Conservation (phyloP, 2,888 invertebrate species). For the Lacanobia wlatinum region DNA sequence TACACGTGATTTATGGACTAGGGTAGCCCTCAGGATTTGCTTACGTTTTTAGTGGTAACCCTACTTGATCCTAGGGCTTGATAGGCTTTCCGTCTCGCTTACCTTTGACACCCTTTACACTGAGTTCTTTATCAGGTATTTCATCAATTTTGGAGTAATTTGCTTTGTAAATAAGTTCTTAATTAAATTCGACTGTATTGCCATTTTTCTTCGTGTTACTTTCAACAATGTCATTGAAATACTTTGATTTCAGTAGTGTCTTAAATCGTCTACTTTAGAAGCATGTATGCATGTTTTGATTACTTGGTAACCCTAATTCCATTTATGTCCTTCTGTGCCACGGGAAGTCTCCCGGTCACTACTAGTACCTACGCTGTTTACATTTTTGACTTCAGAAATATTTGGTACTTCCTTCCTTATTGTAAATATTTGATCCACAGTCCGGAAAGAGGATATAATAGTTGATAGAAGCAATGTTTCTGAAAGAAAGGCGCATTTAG, state of each 20-base stretch:
- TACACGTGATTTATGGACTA: slow-evolving; percentile 66
- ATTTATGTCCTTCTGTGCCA: slow-evolving; percentile 38
- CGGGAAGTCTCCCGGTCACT: slow-evolving; percentile 58
- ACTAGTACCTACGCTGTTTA: slow-evolving; percentile 55
- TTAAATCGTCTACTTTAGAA: neutral
- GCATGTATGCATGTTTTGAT: neutral
- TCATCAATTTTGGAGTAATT: neutral
- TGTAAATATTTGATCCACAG: slow-evolving; percentile 55
- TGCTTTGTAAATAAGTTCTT: neutral
- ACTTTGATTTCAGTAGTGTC: neutral
- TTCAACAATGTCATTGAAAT: too few relatives aligned
- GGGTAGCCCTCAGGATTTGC: slow-evolving; percentile 59
- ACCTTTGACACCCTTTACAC: neutral
- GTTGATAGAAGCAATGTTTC: slow-evolving; percentile 3
- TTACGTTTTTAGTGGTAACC: slow-evolving; percentile 27
- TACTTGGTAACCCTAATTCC: slow-evolving; percentile 55
- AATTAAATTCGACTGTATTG: neutral
- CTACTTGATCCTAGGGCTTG: slow-evolving; percentile 36
- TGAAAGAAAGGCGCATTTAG: slow-evolving; percentile 18
- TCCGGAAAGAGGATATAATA: slow-evolving; percentile 33
- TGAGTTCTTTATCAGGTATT: slow-evolving; percentile 1
- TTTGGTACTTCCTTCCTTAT: slow-evolving; percentile 65
- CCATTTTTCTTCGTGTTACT: neutral
- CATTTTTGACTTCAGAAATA: slow-evolving; percentile 57
- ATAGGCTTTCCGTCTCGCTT: slow-evolving; percentile 7